Conservation (phyloP, 2,888 invertebrate species). For the Frankliniella fusca region DNA sequence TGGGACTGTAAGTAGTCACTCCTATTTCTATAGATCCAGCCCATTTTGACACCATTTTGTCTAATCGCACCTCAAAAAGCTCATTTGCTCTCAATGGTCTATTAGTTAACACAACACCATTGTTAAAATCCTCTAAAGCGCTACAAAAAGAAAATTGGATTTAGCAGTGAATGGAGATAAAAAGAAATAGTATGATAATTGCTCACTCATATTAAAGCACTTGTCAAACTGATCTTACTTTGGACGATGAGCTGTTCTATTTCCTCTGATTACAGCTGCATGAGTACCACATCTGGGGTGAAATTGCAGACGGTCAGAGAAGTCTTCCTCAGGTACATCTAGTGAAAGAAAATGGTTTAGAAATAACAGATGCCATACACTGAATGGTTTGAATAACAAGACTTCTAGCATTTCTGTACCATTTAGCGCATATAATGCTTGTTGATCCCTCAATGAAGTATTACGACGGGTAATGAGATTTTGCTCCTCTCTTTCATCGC, state of each 20-base stretch:
- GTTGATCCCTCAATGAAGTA: slow-evolving; percentile 54
- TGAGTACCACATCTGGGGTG: slow-evolving; percentile 89
- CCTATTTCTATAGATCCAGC: slow-evolving; percentile 92
- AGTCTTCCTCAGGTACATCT: slow-evolving; percentile 43
- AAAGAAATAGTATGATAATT: slow-evolving; percentile 32
- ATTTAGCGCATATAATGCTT: slow-evolving; percentile 44
- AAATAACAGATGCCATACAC: not conserved
- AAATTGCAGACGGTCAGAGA: slow-evolving; percentile 74
- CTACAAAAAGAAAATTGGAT: slow-evolving; percentile 48
- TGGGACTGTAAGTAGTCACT: slow-evolving; percentile 85
- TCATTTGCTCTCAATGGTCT: slow-evolving; percentile 81
- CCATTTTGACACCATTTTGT: slow-evolving; percentile 90
- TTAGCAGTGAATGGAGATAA: slow-evolving; percentile 17
- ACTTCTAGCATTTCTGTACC: slow-evolving; percentile 40
- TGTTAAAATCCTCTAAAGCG: slow-evolving; percentile 89
- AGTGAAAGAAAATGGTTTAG: slow-evolving; percentile 11
- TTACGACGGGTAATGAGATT: slow-evolving; percentile 67
- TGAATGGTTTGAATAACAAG: not conserved
- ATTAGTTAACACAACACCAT: slow-evolving; percentile 86
- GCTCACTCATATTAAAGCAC: slow-evolving; percentile 26
- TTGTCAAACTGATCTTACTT: slow-evolving; percentile 59
- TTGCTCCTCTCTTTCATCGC: slow-evolving; percentile 72
- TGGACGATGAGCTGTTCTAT: slow-evolving; percentile 85
- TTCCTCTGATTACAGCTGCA: slow-evolving; percentile 85
- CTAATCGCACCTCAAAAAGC: slow-evolving; percentile 86